A percentile compares a stretch with the other conserved stretches of the same genome.
These are phyloP conservation scores for Chloroceryle inda DNA, from an alignment of 2,797 vertebrate genomes.

Conservation along the genomic window DNA sequence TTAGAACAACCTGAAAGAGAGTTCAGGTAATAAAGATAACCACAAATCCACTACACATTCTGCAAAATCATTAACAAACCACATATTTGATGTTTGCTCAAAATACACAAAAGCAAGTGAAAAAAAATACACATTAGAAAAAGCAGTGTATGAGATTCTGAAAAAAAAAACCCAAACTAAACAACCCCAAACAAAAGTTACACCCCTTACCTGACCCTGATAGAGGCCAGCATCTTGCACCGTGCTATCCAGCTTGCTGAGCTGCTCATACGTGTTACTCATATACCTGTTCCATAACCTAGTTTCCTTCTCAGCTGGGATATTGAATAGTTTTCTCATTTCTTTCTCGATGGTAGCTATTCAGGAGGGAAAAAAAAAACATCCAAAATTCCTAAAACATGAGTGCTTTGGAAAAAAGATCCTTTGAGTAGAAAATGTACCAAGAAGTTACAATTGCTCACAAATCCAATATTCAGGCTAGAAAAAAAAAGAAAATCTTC, in stretches of 20 bases:
- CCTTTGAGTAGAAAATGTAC: not conserved
- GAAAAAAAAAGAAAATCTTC: not conserved
- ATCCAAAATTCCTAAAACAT: not conserved
- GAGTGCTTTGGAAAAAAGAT: not conserved
- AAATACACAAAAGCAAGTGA: not conserved
- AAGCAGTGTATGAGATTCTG: not conserved
- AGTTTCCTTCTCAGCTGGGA: conserved; percentile 91
- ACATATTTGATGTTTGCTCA: not conserved
- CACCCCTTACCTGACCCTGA: conserved; percentile 91
- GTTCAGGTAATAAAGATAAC: not conserved
- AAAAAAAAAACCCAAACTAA: not conserved
- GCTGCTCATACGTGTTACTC: conserved; percentile 93
- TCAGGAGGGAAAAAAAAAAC: not conserved
- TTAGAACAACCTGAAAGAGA: conserved; percentile 91
- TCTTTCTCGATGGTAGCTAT: conserved; percentile 95
- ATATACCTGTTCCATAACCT: conserved; percentile 97
- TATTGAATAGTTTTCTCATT: conserved; percentile 93
- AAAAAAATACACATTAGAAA: not conserved
- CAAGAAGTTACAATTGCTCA: not conserved
- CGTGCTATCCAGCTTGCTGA: conserved; percentile 95
- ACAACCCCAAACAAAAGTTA: not conserved
- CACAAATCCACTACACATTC: not conserved
- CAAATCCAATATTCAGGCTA: not conserved
- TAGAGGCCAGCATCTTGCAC: conserved; percentile 96
- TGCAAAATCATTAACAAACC: conserved; percentile 6